Base-by-base conservation (phyloP, 2,113 vertebrate species). In the Plotosus lineatus region DNA sequence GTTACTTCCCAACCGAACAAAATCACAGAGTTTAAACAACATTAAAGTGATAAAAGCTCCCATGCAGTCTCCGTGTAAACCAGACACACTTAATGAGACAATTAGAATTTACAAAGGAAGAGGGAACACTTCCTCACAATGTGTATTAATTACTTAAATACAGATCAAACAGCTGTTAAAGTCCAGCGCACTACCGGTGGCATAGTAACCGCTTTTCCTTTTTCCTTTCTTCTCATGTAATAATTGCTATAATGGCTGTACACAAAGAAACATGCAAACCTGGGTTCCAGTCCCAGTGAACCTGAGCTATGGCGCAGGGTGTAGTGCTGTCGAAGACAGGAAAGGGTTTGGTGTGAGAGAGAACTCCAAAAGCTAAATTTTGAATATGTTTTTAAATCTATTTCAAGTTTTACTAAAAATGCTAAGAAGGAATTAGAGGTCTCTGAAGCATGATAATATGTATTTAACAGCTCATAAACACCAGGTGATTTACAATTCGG, bases 101-200 rank as follows among this genome's bases (percentile, higher is more conserved):
- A 81, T 81, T 81, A 81, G 48, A 53, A n/a, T 56, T 77, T 81
- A 58, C n/a, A 79, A 61, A 42, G 61, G 50, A 80, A 15, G n/a
- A 58, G 14, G 53, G 38, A n/a, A 78, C 26, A 74, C 61, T 33
- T 44, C 78, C 75, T 77, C 48, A 63, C 78, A 66, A 65, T 53
- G 26, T 72, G 21, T 74, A 77, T 17, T 38, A 19, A 79, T 69
- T 31, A 40, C 12, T 8, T 74, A 50, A 63, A 66, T 60, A 63
- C 60, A 85, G 42, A 36, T 68, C 50, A 61, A 76, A 76, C 51
- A 66, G 31, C 82, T 44, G 23, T 53, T 84, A 55, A 68, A 56
- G 33, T 40, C 50, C 44, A 14, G 6, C 69, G 36, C 77, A 79
- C 48, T 69, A 46, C 63, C 51, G 63, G 63, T 56, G 23, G 26